These are phyloP conservation scores for Scaptomyza pallida DNA, from an alignment of 1,140 invertebrate species.

Conservation along the genomic window DNA sequence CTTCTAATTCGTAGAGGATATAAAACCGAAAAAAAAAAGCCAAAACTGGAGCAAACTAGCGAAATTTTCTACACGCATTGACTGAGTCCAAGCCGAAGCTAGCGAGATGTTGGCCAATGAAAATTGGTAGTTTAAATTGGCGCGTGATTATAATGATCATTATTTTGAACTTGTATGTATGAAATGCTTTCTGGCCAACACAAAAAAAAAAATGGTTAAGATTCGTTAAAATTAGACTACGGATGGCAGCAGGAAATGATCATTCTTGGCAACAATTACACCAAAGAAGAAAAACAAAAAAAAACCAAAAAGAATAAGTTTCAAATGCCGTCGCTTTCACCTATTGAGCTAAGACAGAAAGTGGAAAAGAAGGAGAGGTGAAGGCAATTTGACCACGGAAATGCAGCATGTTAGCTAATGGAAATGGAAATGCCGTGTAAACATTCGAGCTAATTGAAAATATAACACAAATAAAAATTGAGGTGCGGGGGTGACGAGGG, in stretches of 20 bases:
- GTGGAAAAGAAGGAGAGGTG: neutral
- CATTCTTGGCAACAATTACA: constrained; percentile 65
- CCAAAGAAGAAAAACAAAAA: constrained; percentile 5
- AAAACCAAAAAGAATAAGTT: constrained; percentile 43
- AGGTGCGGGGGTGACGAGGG: too few relatives aligned
- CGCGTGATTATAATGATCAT: constrained; percentile 4
- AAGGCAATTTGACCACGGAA: constrained; percentile 41
- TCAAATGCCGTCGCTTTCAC: constrained; percentile 62
- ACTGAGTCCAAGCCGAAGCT: too few relatives aligned
- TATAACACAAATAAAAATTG: constrained; percentile 9
- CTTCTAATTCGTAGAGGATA: neutral
- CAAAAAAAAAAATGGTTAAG: constrained; percentile 18
- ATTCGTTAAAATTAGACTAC: constrained; percentile 12
- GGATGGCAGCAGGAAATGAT: constrained; percentile 60
- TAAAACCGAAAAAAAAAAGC: constrained; percentile 11
- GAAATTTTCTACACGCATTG: neutral
- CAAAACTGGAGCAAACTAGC: constrained; percentile 26
- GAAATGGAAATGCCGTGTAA: constrained; percentile 65
- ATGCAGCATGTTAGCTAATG: constrained; percentile 36
- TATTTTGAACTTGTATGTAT: constrained; percentile 17
- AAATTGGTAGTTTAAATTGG: constrained; percentile 23
- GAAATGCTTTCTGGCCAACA: constrained; percentile 5
- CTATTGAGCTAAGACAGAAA: constrained; percentile 22
- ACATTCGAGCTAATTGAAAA: constrained; percentile 62
- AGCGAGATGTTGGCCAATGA: neutral